These are phyloP conservation scores for Solenopsis invicta DNA, from an alignment of 1,140 invertebrate species.

Conservation along the genomic window DNA sequence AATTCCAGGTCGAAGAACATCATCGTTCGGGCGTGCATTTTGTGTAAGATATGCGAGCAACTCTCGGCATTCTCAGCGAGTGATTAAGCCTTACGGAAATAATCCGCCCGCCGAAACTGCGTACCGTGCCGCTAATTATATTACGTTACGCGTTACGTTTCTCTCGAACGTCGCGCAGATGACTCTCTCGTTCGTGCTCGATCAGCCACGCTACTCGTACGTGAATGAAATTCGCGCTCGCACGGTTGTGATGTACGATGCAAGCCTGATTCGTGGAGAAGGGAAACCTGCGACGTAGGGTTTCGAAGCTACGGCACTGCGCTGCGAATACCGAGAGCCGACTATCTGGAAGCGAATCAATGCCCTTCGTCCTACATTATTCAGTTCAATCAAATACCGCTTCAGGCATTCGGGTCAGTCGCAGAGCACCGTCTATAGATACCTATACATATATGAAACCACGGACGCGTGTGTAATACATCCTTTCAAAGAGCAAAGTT, in stretches of 20 bases:
- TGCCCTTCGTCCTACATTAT: conserved; percentile 83
- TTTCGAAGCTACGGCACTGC: conserved; percentile 22
- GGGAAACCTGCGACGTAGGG: conserved; percentile 28
- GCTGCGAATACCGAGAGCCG: conserved; percentile 71
- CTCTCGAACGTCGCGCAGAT: not conserved
- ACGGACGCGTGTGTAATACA: not conserved
- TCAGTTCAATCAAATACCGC: conserved; percentile 80
- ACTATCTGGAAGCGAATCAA: conserved; percentile 78
- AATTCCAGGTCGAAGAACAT: conserved; percentile 38
- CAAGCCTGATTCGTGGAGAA: conserved; percentile 38
- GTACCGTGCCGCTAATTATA: conserved; percentile 28
- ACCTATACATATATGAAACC: conserved; percentile 7
- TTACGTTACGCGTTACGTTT: conserved; percentile 14
- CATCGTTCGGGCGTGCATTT: conserved; percentile 31
- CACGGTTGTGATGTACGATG: conserved; percentile 14
- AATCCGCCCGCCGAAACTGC: conserved; percentile 25
- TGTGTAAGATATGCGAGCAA: conserved; percentile 25
- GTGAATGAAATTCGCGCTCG: conserved; percentile 40
- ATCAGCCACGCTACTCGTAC: not conserved
- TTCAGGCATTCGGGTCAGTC: conserved; percentile 79
- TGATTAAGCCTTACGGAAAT: conserved; percentile 52
- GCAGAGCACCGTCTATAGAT: conserved; percentile 36
- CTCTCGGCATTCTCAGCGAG: conserved; percentile 10
- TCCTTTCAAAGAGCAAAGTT: not conserved
- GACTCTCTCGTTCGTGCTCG: conserved; percentile 13